Evolutionary conservation across 2,888 invertebrate genomes (phyloP), one percentile per base, ranked within the genome.

Genomic region (Lithophane leautieri): DNA sequence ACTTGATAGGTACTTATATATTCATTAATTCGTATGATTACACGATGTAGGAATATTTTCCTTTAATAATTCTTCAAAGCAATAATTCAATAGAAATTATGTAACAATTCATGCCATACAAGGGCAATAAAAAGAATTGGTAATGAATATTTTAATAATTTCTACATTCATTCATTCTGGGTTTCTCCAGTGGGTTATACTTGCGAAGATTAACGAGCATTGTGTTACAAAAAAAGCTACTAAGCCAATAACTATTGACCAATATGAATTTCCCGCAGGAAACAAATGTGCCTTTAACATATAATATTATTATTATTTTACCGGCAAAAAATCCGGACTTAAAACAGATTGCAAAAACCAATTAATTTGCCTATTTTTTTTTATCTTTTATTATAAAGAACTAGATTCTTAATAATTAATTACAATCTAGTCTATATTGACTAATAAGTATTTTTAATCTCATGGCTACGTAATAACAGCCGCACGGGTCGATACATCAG

Each of bases 11-110:
- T n/a, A 74, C 16, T 0, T 25, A 4, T n/a, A n/a, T 19, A 74
- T 16, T 14, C 6, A 34, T 19, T 44, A 0, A 7, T 34, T 19
- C 19, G 56, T 44, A 22, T 19, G 14, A n/a, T 42, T 9, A 4
- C 19, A 73, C 19, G n/a, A 34, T 19, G 6, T 34, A n/a, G n/a
- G 50, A 50, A 72, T 56, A 11, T 74, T 73, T 73, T 76, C 62
- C 73, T 25, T 22, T 34, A 40, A 25, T 22, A 2, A 76, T 58
- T 76, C 25, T 40, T 25, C 3, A 75, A 16, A 47, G 25, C 22
- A 40, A n/a, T 40, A 22, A 47, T 73, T 50, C 25, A 47, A 58
- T 22, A 60, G 8, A 76, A 40, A 42, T 40, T 25, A 16, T 40
- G 25, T 14, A 22, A 47, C 25, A 76, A 58, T 47, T 25, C 25